phyloP scores from a whole-genome alignment of 2,113 vertebrate genomes.

The Microtus ochrogaster region DNA sequence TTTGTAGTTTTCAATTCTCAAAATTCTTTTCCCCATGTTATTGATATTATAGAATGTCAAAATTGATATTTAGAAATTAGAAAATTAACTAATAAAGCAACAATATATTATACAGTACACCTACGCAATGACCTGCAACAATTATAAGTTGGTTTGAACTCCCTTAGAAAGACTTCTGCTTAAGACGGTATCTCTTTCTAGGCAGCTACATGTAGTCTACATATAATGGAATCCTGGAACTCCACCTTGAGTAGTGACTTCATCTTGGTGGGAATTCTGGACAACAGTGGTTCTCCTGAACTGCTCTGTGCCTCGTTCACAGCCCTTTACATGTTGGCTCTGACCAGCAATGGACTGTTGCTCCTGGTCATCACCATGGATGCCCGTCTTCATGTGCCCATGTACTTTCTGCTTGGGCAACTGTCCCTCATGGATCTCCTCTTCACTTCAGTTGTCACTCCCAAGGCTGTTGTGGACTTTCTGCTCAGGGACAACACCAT shows the following conservation, averaged over 20 bases:
- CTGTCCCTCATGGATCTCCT: constrained; percentile 77
- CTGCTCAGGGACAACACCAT: constrained; percentile 58
- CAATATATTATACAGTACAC: background rate
- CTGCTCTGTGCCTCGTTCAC: constrained; percentile 59
- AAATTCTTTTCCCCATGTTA: background rate
- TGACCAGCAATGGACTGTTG: constrained; percentile 71
- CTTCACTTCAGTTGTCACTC: constrained; percentile 70
- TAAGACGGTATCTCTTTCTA: background rate
- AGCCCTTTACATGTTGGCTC: constrained; percentile 50
- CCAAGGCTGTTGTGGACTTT: constrained; percentile 67
- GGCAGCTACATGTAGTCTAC: background rate
- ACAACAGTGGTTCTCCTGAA: constrained; percentile 46
- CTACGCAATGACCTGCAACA: background rate
- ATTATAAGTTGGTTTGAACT: background rate
- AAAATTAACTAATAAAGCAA: background rate
- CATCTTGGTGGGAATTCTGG: constrained; percentile 70
- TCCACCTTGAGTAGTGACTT: constrained; percentile 54
- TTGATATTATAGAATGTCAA: background rate
- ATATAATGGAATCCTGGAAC: constrained; percentile 62
- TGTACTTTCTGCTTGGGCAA: constrained; percentile 71
- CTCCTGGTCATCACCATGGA: constrained; percentile 61
- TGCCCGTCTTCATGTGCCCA: constrained; percentile 51
- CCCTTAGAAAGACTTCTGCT: background rate
- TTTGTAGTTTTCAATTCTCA: background rate
- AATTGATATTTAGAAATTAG: background rate